phyloP scores from a whole-genome alignment of 2,113 vertebrate genomes.

The Gallinago jamesoni region DNA sequence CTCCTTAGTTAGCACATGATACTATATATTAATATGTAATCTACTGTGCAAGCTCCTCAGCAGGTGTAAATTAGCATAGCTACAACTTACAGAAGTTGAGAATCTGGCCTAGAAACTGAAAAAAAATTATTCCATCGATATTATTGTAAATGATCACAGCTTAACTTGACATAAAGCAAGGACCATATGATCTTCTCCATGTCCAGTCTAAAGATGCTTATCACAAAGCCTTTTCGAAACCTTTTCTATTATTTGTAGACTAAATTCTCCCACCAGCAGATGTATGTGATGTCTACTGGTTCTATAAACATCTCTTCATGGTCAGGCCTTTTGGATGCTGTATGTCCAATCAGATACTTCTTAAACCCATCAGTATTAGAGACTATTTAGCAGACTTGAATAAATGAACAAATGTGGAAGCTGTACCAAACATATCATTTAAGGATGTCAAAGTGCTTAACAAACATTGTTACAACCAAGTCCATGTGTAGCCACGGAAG shows the following conservation, averaged over 20 bases:
- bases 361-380: conserved; percentile 26
- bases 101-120: neutral
- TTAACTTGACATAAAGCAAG: neutral
- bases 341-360: conserved; percentile 4
- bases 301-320: neutral
- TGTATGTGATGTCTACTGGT: neutral
- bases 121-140: neutral
- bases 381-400: conserved; percentile 52
- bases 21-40: neutral
- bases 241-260: neutral
- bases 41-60: neutral
- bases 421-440: conserved; percentile 68
- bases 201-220: neutral
- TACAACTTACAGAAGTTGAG: neutral
- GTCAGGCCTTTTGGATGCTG: conserved; percentile 7
- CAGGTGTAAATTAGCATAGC: neutral
- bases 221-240: neutral
- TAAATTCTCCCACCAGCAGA: neutral
- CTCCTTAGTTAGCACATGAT: neutral
- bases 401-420: conserved; percentile 68
- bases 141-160: neutral
- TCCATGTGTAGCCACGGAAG: conserved; percentile 72
- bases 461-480: conserved; percentile 68
- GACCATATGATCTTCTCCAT: neutral
- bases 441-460: conserved; percentile 69